Evolutionary conservation across 2,888 invertebrate genomes (phyloP).

Genomic region (Parnassius orleans): DNA sequence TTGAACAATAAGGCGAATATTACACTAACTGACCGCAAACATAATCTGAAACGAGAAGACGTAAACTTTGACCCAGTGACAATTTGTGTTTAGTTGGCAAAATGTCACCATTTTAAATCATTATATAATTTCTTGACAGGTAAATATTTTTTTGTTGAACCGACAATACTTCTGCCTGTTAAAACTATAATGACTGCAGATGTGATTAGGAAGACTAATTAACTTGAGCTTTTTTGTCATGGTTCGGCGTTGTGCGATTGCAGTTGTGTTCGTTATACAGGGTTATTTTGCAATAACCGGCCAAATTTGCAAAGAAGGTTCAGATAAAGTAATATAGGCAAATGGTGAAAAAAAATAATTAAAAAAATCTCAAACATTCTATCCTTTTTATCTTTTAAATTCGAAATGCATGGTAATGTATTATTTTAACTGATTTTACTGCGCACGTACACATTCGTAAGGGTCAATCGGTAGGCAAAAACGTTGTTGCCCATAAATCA

Average conservation of each 20-base stretch:
- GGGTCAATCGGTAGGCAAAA: no score
- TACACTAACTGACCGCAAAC: not conserved
- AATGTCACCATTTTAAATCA: conserved; percentile 55
- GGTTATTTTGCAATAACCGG: no score
- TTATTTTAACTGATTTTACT: no score
- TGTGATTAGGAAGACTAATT: conserved; percentile 20
- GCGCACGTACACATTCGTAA: no score
- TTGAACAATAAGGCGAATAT: conserved; percentile 27
- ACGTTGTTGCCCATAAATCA: no score
- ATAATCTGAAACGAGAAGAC: conserved; percentile 32
- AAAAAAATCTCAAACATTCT: no score
- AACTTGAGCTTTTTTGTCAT: not conserved
- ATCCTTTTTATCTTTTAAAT: no score
- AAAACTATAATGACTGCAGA: conserved; percentile 26
- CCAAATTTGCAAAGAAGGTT: no score
- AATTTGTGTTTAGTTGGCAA: conserved; percentile 62
- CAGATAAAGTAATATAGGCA: no score
- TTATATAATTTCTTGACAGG: conserved; percentile 40
- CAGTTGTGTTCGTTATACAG: no score
- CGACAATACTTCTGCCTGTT: conserved; percentile 27
- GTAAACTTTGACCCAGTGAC: conserved; percentile 53
- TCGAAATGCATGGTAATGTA: no score
- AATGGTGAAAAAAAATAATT: no score
- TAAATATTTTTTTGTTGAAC: conserved; percentile 35
- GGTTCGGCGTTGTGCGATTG: not conserved